Evolutionary conservation across 1,140 invertebrate species (phyloP).

Genomic region (Zaprionus ornatus): DNA sequence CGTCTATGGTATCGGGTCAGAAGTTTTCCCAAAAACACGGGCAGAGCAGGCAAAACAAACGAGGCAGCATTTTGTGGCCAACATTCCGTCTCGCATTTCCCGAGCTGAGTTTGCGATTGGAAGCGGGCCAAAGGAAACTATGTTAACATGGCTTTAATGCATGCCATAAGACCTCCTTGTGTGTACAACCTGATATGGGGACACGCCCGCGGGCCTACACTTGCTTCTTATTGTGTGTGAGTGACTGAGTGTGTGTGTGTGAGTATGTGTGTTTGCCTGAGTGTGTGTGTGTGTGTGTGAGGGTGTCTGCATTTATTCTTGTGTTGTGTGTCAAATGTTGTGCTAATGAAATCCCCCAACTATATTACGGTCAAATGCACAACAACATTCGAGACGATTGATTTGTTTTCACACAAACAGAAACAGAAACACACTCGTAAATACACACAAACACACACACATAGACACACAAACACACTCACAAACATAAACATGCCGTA

Average conservation of each 20-base stretch:
- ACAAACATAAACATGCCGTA: background rate
- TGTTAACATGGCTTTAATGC: conserved; percentile 75
- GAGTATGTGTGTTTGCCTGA: background rate
- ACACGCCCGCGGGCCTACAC: conserved; percentile 62
- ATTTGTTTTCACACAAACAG: conserved; percentile 48
- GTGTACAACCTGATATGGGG: conserved; percentile 61
- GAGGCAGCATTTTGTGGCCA: conserved; percentile 67
- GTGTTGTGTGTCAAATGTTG: conserved; percentile 78
- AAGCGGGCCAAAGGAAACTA: conserved; percentile 45
- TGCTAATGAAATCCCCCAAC: conserved; percentile 77
- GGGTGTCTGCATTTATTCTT: conserved; percentile 59
- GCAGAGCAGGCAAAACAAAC: conserved; percentile 74
- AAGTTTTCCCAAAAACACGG: conserved; percentile 50
- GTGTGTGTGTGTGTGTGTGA: conserved; percentile 27
- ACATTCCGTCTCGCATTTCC: conserved; percentile 27
- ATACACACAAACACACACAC: conserved; percentile 12
- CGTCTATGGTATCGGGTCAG: background rate
- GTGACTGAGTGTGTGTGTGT: conserved; percentile 25
- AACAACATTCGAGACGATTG: conserved; percentile 61
- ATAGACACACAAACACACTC: background rate
- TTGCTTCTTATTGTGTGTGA: background rate
- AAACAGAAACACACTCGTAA: background rate
- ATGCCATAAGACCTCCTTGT: conserved; percentile 36
- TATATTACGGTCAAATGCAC: conserved; percentile 66
- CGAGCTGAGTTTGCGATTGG: conserved; percentile 37